Evolutionary conservation across 2,888 invertebrate species (phyloP).

Genomic region (Chymomyza procnemis): DNA sequence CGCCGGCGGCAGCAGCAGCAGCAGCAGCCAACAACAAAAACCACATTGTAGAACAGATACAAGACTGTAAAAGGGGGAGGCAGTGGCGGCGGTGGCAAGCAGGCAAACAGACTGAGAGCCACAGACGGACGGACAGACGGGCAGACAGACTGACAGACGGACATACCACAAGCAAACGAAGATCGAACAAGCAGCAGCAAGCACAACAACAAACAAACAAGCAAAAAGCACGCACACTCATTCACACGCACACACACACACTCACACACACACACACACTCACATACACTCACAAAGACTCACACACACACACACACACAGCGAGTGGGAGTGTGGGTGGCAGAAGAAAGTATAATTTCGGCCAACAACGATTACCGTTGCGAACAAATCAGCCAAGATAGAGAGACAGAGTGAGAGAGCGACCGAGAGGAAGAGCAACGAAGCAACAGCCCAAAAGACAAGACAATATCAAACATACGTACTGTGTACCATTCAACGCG

Average conservation of each 20-base stretch:
- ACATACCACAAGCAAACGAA: background rate
- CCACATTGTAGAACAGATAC: constrained; percentile 22
- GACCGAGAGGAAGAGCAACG: background rate
- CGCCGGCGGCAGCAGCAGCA: constrained; percentile 35
- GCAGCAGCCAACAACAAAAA: constrained; percentile 25
- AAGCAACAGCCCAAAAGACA: background rate
- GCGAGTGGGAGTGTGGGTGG: constrained; percentile 10
- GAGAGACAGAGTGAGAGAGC: too few species aligned
- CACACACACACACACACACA: constrained; percentile 13
- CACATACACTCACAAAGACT: constrained; percentile 2
- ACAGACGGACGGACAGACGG: constrained; percentile 9
- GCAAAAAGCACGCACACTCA: background rate
- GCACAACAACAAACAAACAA: background rate
- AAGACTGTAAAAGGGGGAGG: constrained; percentile 40
- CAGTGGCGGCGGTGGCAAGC: constrained; percentile 28
- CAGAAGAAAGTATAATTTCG: background rate
- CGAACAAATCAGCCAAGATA: background rate
- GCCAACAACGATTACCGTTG: background rate
- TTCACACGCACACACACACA: background rate
- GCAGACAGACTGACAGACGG: constrained; percentile 4
- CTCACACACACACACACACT: background rate
- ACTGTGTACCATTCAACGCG: too few species aligned
- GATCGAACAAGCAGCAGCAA: background rate
- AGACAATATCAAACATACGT: background rate
- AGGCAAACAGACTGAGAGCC: constrained; percentile 16